These are phyloP conservation scores for Gymnoscopelus braueri DNA, from an alignment of 2,797 vertebrate genomes.

Conservation along the genomic window DNA sequence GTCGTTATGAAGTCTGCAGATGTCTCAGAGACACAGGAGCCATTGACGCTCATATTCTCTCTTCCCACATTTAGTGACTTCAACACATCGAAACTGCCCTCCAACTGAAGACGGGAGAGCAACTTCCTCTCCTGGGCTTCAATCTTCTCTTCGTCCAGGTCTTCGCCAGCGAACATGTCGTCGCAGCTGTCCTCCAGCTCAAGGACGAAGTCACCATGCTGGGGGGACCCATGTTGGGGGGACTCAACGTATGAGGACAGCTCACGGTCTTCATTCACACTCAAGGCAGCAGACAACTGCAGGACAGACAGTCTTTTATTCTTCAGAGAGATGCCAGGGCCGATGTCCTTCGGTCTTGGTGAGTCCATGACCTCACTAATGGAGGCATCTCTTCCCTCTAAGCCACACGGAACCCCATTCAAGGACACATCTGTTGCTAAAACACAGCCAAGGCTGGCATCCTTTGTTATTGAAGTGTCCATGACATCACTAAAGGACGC, in stretches of 20 bases:
- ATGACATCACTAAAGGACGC: constrained; percentile 12
- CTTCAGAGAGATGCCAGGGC: not conserved
- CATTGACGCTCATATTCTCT: constrained; percentile 12
- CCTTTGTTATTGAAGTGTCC: not conserved
- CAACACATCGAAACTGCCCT: constrained; percentile 54
- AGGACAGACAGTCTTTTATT: constrained; percentile 48
- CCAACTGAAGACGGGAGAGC: constrained; percentile 66
- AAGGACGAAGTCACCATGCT: constrained; percentile 85
- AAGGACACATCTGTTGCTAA: not conserved
- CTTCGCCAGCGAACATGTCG: constrained; percentile 31
- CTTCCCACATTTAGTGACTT: constrained; percentile 53
- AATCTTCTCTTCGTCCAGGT: constrained; percentile 2
- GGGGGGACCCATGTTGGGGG: constrained; percentile 37
- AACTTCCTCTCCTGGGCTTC: constrained; percentile 49
- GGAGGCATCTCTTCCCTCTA: not conserved
- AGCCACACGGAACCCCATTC: constrained; percentile 9
- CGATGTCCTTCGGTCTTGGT: too few species aligned
- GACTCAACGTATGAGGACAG: too few species aligned
- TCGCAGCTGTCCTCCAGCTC: constrained; percentile 87
- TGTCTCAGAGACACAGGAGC: not conserved
- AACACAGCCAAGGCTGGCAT: too few species aligned
- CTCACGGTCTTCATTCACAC: too few species aligned
- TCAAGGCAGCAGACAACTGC: constrained; percentile 14
- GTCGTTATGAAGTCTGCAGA: constrained; percentile 28
- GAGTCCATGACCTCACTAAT: constrained; percentile 18